Evolutionary conservation across 1,140 invertebrate species (phyloP), one percentile per base, ranked within the genome.

Genomic region (Drosophila tristis): DNA sequence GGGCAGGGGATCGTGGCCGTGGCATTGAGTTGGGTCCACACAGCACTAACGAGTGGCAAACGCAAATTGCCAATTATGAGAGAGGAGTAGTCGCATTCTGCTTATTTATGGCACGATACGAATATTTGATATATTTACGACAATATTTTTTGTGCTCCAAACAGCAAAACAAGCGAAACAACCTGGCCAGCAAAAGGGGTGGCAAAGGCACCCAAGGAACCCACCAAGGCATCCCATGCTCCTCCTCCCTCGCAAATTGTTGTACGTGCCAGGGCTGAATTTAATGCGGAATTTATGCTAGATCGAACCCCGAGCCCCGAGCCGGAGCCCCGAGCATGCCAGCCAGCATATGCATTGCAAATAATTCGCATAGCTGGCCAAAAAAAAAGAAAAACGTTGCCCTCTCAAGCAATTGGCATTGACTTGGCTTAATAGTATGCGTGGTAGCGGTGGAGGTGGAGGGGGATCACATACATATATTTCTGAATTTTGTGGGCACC

Each of bases 51-150:
- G 62, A 76, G 65, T 53, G 50, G 64, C 43, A 62, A 84, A 85
- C 76, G 80, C 66, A 84, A 84, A 84, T 84, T 84, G 80, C 80
- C 80, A 84, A 84, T 84, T 84, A 84, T 84, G 66, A 61, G 43
- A 49, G 77, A 44, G 67, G 76, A 84, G 76, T 84, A 74, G 75
- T 78, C 70, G 76, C 74, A 73, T 84, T 84, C 70, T 85, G 71
- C 80, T 85, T 84, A 84, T 84, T 84, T 84, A 84, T 84, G 80
- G 71, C 80, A 84, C 72, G 62, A 72, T 58, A 73, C 76, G 59
- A 64, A 74, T 78, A 47, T 82, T 65, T 81, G 68, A 80, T 80
- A 82, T 81, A 82, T 78, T 78, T 81, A 73, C 68, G 73, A 74
- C 67, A 77, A 73, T 81, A 35, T 68, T 45, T 51, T 26, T 47